Conservation (phyloP, 2,113 vertebrate genomes). For the Paedocypris sp. region DNA sequence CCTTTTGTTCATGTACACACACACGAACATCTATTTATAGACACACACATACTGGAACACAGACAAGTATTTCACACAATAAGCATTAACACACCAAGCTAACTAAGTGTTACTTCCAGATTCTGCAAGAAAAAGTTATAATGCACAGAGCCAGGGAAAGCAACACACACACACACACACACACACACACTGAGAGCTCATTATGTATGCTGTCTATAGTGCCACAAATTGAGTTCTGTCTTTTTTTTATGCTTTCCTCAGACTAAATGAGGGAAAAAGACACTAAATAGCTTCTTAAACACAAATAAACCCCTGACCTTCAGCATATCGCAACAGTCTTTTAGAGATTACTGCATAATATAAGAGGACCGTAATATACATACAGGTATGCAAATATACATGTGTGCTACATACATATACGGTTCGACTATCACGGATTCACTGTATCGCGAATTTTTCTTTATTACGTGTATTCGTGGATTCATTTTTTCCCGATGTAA, state of each 20-base stretch:
- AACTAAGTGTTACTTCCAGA: too few species aligned
- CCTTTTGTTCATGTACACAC: too few species aligned
- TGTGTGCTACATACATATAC: not conserved
- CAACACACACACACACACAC: not conserved
- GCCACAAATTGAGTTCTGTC: not conserved
- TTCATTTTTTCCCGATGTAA: too few species aligned
- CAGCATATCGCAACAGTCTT: not conserved
- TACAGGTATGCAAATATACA: not conserved
- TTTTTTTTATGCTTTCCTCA: not conserved
- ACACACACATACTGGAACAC: too few species aligned
- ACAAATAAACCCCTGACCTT: not conserved
- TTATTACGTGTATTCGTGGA: too few species aligned
- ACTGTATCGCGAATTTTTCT: too few species aligned
- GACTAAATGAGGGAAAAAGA: not conserved
- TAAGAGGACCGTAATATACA: not conserved
- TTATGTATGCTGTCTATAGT: constrained; percentile 3
- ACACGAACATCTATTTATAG: too few species aligned
- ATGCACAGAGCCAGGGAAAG: not conserved
- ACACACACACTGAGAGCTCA: constrained; percentile 6
- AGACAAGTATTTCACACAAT: too few species aligned
- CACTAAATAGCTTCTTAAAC: not conserved
- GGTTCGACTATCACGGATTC: too few species aligned
- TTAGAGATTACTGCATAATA: not conserved
- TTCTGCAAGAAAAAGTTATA: too few species aligned
- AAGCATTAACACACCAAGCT: too few species aligned